Evolutionary conservation across 2,113 vertebrate species (phyloP), one percentile per base, ranked within the genome.

Genomic region (Alectura lathami): DNA sequence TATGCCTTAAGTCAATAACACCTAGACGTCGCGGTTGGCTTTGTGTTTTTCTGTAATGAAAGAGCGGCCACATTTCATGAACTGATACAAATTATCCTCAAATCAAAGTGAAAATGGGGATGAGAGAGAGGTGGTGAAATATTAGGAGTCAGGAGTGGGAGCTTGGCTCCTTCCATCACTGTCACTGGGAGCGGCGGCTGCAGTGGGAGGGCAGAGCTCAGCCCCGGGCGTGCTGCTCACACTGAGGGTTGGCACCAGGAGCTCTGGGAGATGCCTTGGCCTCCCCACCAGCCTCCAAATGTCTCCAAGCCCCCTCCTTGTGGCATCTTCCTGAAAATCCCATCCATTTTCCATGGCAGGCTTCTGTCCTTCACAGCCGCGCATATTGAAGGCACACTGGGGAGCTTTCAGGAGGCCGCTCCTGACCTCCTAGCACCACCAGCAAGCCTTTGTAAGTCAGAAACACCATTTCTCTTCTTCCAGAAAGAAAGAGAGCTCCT

Each of bases 41-140:
- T 89, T 74, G 59, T 69, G 60, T 18, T 91, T 83, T 70, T 34
- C 64, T 54, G 60, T 88, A 81, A 62, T 62, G 85, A 96, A 94
- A 92, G 91, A 88, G 93, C 63, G 43, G 72, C 75, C 76, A 63
- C 85, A 69, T 91, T 75, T 93, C 83, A 91, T 75, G 92, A 96
- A 93, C 76, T 15, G 64, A 94, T 90, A 92, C 74, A 93, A 95
- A 96, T 94, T 94, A 93, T 63, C 79, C 88, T 32, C 36, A 59
- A 89, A 94, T 87, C 73, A 78, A 95, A 97, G 96, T 79, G 95
- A 89, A 94, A 94, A 86, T 51, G 16, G 76, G 32, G n/a, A 77
- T 79, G 84, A 84, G 87, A 88, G n/a, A 75, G 72, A 93, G 64
- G 64, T 88, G 88, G 90, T 96, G 94, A 95, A 92, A 79, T 86